Evolutionary conservation across 2,797 vertebrate genomes (phyloP), one percentile per base, ranked within the genome.

Genomic region (Menidia menidia): DNA sequence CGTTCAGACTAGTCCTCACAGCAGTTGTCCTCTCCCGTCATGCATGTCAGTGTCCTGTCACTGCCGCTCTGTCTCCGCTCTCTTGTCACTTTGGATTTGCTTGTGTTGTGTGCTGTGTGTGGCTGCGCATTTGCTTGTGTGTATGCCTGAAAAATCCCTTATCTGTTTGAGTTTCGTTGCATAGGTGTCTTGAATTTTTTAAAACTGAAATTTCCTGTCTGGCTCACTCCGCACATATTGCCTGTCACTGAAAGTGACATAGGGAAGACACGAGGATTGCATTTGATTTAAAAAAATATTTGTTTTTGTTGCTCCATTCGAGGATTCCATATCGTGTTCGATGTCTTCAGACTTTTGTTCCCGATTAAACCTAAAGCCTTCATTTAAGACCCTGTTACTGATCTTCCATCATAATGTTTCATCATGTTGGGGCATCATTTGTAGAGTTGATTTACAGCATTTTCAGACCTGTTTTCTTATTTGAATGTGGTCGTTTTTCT

Each of bases 31-130:
- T 77, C 82, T 81, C 62, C 58, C 44, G 70, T 79, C 56, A 75
- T 82, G 73, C 82, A 73, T 76, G 86, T 61, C 82, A 82, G 71
- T 76, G 65, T 82, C 67, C 86, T 87, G 84, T 85, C 86, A 85
- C 78, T 63, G 30, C 72, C 47, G 80, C 82, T 86, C 74, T 79
- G 72, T 82, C 78, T 87, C 68, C 68, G 74, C 52, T 77, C 62
- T 77, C 84, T 78, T 87, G 84, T 86, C 89, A 88, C 77, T 87
- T 84, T 77, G 58, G 57, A 77, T 91, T 87, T 87, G 70, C 77
- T 68, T 78, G 48, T 61, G 62, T 75, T 70, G 64, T 73, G 57
- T 65, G 56, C 16, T 32, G 30, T 54, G 64, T 75, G 61, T 58
- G 32, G 6, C 52, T 60, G 25, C 69, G 53, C 32, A 16, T 44